Base-by-base conservation (phyloP, 2,888 invertebrate species). In the Tolmerus cingulatus region DNA sequence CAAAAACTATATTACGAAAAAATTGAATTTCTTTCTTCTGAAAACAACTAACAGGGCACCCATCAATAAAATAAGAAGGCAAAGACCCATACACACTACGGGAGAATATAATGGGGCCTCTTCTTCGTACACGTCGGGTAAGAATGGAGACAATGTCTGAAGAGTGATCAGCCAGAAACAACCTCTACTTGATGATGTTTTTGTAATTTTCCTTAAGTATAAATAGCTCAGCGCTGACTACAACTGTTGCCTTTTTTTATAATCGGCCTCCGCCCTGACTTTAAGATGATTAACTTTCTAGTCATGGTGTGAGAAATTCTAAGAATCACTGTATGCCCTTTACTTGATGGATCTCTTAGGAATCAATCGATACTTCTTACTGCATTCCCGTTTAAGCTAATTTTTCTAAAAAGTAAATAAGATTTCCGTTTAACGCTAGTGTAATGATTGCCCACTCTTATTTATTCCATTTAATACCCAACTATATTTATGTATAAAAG, bases 81-180 rank as follows among this genome's bases (percentile, higher is more conserved):
- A 74, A 46, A 12, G 12, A 40, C 23, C 27, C 27, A 19, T 55
- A 30, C 19, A 30, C 81, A 55, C 55, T 51, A 81, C 55, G 81
- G 34, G 79, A 30, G 51, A 82, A 57, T 37, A 57, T 82, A 82
- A 82, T 82, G 66, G 82, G 66, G 66, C 8, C 23, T n/a, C 16
- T 55, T 66, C 66, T 14, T 76, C 66, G 23, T 57, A 66, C 55
- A 55, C 82, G 66, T 81, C 81, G 14, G 43, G 43, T 82, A 82
- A 82, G 82, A 82, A 82, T 57, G 82, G 57, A 82, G 82, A 66
- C 40, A 82, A 82, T 27, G 82, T 82, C 82, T 82, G 57, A 66
- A 57, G 27, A 51, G 37, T 66, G 82, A 82, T 82, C 82, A 66
- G 82, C 81, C 55, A 30, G 55, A 81, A 55, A 27, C 14, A 30